phyloP scores from a whole-genome alignment of 2,113 vertebrate species.

The Neotoma lepida region DNA sequence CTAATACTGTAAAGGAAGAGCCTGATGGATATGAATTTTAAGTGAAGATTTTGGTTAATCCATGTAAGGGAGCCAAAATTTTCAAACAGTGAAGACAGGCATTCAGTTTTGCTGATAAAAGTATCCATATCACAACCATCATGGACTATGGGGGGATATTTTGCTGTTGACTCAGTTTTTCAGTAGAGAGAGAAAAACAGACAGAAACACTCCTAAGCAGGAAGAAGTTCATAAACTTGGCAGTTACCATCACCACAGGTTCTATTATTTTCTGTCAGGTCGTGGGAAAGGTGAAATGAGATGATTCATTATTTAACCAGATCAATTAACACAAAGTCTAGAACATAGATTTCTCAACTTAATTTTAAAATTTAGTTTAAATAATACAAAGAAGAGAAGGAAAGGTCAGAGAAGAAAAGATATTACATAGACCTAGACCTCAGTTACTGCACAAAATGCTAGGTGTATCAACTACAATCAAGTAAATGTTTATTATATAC shows the following conservation, averaged over 20 bases:
- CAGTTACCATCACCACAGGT: neutral
- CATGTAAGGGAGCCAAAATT: neutral
- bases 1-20: neutral
- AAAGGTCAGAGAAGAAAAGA: neutral
- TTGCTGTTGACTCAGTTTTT: neutral
- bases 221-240: neutral
- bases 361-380: slow-evolving; percentile 31
- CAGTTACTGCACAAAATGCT: neutral
- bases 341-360: neutral
- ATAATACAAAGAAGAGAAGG: neutral
- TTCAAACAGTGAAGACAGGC: neutral
- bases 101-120: neutral
- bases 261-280: neutral
- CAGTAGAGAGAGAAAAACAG: neutral
- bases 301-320: neutral
- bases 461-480: neutral
- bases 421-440: neutral
- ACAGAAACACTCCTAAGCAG: neutral
- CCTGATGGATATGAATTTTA: neutral
- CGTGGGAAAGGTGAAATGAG: neutral
- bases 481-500: neutral
- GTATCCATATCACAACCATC: neutral
- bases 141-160: neutral
- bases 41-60: neutral
- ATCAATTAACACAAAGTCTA: neutral